Percentiles rank a stretch among this genome's conserved stretches.
These are phyloP conservation scores for Lutjanus campechanus DNA, from an alignment of 2,797 vertebrate genomes.

Conservation along the genomic window DNA sequence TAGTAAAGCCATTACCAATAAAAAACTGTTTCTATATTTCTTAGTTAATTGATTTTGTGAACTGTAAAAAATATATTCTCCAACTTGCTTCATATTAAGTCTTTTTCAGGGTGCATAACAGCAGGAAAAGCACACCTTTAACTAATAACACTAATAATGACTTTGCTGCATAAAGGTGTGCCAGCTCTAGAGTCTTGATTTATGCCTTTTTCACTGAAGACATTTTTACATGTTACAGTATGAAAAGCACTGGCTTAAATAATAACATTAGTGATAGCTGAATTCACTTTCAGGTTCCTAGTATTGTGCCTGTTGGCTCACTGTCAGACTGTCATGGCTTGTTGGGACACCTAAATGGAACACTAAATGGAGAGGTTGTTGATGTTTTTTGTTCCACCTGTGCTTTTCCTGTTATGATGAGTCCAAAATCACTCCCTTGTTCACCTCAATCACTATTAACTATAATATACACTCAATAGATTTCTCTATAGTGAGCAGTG, in stretches of 20 bases:
- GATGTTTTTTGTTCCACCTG: not conserved
- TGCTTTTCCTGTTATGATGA: not conserved
- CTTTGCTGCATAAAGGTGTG: no score
- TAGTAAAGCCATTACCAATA: no score
- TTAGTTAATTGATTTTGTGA: no score
- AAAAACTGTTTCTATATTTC: no score
- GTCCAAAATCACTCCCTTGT: not conserved
- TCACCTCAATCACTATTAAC: not conserved
- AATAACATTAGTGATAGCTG: not conserved
- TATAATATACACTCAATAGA: not conserved
- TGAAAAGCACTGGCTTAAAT: no score
- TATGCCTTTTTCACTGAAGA: no score
- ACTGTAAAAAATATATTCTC: no score
- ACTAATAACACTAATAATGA: no score
- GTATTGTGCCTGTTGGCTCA: not conserved
- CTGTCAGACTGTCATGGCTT: not conserved
- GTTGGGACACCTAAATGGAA: not conserved
- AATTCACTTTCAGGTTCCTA: not conserved
- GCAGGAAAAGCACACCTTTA: no score
- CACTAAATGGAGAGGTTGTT: not conserved
- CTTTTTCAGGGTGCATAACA: not conserved
- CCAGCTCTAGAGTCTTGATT: no score
- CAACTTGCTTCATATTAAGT: no score
- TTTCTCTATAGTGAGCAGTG: not conserved
- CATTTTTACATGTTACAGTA: not conserved